Base-by-base conservation (phyloP, 2,888 invertebrate genomes). In the Coenonympha arcania region DNA sequence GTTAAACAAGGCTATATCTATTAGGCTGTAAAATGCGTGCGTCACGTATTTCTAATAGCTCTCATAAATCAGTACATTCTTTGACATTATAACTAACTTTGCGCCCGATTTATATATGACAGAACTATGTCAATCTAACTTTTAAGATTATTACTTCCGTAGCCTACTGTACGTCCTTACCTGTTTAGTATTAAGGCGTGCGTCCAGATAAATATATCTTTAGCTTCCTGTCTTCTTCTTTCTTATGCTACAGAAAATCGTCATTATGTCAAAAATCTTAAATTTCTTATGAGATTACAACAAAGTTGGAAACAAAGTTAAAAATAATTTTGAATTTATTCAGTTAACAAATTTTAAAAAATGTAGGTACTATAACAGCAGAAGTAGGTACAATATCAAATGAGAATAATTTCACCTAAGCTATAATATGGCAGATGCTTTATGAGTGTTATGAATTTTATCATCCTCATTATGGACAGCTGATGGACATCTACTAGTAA, bases 41-140 rank as follows among this genome's bases (percentile, higher is more conserved):
- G 9, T 11, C n/a, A n/a, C 8, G 33, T 18, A 33, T 13, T 18
- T 4, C 33, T 15, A 33, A 33, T 16, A 20, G 28, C 22, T 48
- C 2, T n/a, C 4, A 28, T 28, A 26, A 26, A 26, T 26, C 3
- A n/a, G 26, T 36, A 33, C 41, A 36, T 39, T 63, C 66, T 56
- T 62, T 71, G 73, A 79, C 77, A 79, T 78, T 80, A 78, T 79
- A 76, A 76, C 75, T 79, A 76, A 76, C 75, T 76, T 74, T 58
- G 65, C 68, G 67, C 70, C 69, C 71, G 69, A 77, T 79, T 77
- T 78, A 33, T 36, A 76, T 80, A 71, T 71, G 75, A 73, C 71
- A 74, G 67, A 83, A 81, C 78, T 81, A 80, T 81, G 80, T 81
- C 82, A 80, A 82, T 85, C 81, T 80, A 81, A 83, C 79, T 84